A percentile compares a stretch with the other conserved stretches of the same genome.
Conservation (phyloP, 2,888 invertebrate genomes). For the Lamellibrachia columna region DNA sequence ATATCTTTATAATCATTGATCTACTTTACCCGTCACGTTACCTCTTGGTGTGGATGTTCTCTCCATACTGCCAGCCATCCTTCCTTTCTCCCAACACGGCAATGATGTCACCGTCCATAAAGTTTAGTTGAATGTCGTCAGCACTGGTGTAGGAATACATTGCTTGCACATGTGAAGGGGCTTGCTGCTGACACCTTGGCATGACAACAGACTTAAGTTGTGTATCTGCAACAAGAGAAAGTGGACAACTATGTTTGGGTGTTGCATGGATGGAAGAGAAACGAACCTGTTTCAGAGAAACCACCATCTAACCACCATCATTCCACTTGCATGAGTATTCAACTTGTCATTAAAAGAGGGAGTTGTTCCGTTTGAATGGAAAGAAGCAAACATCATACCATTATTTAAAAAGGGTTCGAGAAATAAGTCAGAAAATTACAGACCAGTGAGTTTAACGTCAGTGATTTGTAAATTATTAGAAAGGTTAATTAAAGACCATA, state of each 20-base stretch:
- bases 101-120: constrained; percentile 89
- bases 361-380: too few relatives aligned
- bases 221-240: neutral
- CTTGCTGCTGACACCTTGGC: constrained; percentile 43
- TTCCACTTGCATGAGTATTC: too few relatives aligned
- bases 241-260: neutral
- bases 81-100: constrained; percentile 88
- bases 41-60: constrained; percentile 87
- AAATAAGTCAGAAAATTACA: too few relatives aligned
- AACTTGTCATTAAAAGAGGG: too few relatives aligned
- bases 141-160: constrained; percentile 88
- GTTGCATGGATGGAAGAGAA: neutral
- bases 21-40: constrained; percentile 35
- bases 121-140: constrained; percentile 90
- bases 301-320: neutral
- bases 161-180: constrained; percentile 80
- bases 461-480: too few relatives aligned
- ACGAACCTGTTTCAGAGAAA: neutral
- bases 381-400: too few relatives aligned
- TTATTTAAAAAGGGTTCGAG: too few relatives aligned
- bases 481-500: too few relatives aligned
- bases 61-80: constrained; percentile 98
- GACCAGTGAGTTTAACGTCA: too few relatives aligned
- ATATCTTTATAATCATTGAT: neutral
- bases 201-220: constrained; percentile 28